Evolutionary conservation across 2,888 invertebrate genomes (phyloP).

Genomic region (Gandaritis pyraliata): DNA sequence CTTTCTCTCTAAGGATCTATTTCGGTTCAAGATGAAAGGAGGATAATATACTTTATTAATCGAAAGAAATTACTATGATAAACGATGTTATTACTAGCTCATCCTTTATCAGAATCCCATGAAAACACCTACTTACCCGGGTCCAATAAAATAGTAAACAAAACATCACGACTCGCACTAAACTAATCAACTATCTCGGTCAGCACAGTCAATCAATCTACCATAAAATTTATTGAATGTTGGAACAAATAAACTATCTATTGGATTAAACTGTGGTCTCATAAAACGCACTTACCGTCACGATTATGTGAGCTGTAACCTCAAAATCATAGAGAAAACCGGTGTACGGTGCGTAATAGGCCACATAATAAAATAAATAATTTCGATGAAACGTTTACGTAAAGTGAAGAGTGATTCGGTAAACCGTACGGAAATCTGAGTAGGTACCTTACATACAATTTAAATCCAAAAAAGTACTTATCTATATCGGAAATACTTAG

Average conservation of each 20-base stretch:
- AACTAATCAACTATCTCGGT: conserved; percentile 29
- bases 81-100: background rate
- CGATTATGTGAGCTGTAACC: background rate
- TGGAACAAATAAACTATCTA: conserved; percentile 25
- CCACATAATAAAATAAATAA: too few species aligned
- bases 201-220: conserved; percentile 27
- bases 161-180: conserved; percentile 21
- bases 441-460: too few species aligned
- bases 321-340: too few species aligned
- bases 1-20: too few species aligned
- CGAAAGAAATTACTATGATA: background rate
- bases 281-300: background rate
- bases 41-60: background rate
- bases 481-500: too few species aligned
- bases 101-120: background rate
- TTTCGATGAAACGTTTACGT: too few species aligned
- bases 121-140: background rate
- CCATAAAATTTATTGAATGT: conserved; percentile 27
- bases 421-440: too few species aligned
- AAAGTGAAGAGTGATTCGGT: too few species aligned
- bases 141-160: conserved; percentile 22
- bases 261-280: conserved; percentile 5
- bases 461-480: too few species aligned
- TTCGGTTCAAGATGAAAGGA: too few species aligned
- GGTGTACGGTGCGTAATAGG: too few species aligned